Conservation (phyloP, 2,888 invertebrate genomes). For the Sialis fuliginosa region DNA sequence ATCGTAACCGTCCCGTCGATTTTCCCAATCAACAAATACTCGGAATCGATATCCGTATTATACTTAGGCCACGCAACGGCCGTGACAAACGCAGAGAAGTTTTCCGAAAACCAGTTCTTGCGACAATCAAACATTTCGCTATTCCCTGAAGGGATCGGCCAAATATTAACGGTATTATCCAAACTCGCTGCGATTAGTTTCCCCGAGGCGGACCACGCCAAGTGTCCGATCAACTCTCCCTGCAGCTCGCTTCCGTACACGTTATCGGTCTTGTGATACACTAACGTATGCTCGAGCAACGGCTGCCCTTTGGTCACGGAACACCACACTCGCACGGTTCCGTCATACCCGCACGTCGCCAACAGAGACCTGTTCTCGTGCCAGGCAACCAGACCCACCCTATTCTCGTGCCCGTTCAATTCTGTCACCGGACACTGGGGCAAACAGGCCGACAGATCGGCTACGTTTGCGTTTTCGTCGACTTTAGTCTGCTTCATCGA, state of each 20-base stretch:
- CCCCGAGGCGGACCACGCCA: slow-evolving; percentile 34
- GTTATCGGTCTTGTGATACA: slow-evolving; percentile 30
- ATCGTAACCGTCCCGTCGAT: slow-evolving; percentile 30
- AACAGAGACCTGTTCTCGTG: slow-evolving; percentile 26
- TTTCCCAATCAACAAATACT: slow-evolving; percentile 31
- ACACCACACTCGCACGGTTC: slow-evolving; percentile 40
- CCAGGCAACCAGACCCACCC: slow-evolving; percentile 28
- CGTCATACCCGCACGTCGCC: slow-evolving; percentile 40
- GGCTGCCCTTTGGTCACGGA: slow-evolving; percentile 22
- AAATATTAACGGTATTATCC: slow-evolving; percentile 37
- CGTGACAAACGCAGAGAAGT: slow-evolving; percentile 28
- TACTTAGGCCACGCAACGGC: slow-evolving; percentile 30
- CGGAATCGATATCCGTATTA: slow-evolving; percentile 13
- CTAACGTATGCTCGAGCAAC: slow-evolving; percentile 31
- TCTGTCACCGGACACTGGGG: slow-evolving; percentile 20
- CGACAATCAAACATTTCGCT: slow-evolving; percentile 14
- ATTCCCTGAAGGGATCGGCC: slow-evolving; percentile 27
- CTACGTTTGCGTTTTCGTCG: slow-evolving; percentile 26
- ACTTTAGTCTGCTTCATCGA: slow-evolving; percentile 18
- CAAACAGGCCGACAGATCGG: slow-evolving; percentile 31
- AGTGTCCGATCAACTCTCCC: slow-evolving; percentile 27
- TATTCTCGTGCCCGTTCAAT: slow-evolving; percentile 36
- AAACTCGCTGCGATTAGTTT: slow-evolving; percentile 35
- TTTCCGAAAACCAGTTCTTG: slow-evolving; percentile 24
- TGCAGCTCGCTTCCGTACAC: slow-evolving; percentile 30